Evolutionary conservation across 2,888 invertebrate species (phyloP).

Genomic region (Synanthedon tipuliformis): DNA sequence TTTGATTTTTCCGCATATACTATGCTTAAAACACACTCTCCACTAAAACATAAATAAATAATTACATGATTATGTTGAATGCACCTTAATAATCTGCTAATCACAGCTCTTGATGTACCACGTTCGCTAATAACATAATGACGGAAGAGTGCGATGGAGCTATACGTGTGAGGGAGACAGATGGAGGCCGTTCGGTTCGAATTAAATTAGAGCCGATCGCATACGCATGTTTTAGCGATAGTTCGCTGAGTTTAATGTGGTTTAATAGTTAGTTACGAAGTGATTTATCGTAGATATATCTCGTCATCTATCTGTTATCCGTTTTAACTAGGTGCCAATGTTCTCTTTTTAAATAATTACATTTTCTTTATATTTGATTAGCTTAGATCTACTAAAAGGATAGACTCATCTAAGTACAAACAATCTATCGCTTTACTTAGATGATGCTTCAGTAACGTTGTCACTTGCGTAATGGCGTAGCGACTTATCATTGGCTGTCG

Average conservation of each 20-base stretch:
- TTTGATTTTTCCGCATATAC: conserved; percentile 24
- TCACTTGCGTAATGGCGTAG: too few relatives aligned
- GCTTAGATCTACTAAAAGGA: too few relatives aligned
- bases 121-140: conserved; percentile 59
- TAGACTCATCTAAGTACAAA: too few relatives aligned
- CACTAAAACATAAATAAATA: conserved; percentile 66
- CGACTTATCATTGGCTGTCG: too few relatives aligned
- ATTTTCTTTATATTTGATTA: too few relatives aligned
- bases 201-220: conserved; percentile 17
- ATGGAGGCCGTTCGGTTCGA: conserved; percentile 11
- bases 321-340: too few relatives aligned
- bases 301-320: not conserved
- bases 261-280: not conserved
- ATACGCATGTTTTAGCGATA: conserved; percentile 32
- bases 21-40: conserved; percentile 55
- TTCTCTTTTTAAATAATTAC: too few relatives aligned
- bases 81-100: conserved; percentile 64
- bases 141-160: conserved; percentile 29
- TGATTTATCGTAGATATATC: not conserved
- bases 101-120: conserved; percentile 53
- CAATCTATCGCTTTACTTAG: too few relatives aligned
- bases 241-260: conserved; percentile 9
- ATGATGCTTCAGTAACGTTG: too few relatives aligned
- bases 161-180: conserved; percentile 6
- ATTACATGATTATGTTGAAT: conserved; percentile 66